Percentiles rank a stretch among this genome's conserved stretches.
Conservation (phyloP, 2,888 invertebrate genomes). For the Tethea ocularis region DNA sequence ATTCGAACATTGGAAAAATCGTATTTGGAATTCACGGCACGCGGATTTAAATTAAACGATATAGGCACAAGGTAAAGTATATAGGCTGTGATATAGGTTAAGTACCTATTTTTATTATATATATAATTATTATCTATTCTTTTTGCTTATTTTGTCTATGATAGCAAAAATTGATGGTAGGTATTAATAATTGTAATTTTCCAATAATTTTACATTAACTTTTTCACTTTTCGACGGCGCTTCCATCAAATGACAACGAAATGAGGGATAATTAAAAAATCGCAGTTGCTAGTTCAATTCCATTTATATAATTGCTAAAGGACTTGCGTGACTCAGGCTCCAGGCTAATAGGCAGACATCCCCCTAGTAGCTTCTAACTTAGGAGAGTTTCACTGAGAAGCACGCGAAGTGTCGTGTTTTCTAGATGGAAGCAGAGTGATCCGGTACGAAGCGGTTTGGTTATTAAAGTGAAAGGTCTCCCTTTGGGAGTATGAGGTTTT, state of each 20-base stretch:
- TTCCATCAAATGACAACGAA: neutral
- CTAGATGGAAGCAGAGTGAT: constrained; percentile 39
- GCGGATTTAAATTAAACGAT: neutral
- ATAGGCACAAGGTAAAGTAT: too few species aligned
- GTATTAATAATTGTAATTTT: too few species aligned
- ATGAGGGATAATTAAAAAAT: neutral
- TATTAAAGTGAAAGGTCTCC: constrained; percentile 41
- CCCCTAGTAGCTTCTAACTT: constrained; percentile 12
- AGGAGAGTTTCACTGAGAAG: constrained; percentile 26
- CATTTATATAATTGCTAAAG: constrained; percentile 19
- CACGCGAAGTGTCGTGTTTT: constrained; percentile 43
- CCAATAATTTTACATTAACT: too few species aligned
- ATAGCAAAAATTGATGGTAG: too few species aligned
- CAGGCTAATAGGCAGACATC: constrained; percentile 19
- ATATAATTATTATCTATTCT: too few species aligned
- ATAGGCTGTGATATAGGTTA: too few species aligned
- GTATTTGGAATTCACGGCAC: neutral
- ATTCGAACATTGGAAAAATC: neutral
- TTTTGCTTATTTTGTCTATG: too few species aligned
- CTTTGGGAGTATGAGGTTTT: constrained; percentile 10
- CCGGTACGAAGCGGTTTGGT: constrained; percentile 27
- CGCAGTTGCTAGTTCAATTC: constrained; percentile 12
- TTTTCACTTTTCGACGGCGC: too few species aligned
- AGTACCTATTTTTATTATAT: too few species aligned
- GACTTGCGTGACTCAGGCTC: constrained; percentile 24